Evolutionary conservation across 2,888 invertebrate species (phyloP), one percentile per base, ranked within the genome.

Genomic region (Ceraclea dissimilis): DNA sequence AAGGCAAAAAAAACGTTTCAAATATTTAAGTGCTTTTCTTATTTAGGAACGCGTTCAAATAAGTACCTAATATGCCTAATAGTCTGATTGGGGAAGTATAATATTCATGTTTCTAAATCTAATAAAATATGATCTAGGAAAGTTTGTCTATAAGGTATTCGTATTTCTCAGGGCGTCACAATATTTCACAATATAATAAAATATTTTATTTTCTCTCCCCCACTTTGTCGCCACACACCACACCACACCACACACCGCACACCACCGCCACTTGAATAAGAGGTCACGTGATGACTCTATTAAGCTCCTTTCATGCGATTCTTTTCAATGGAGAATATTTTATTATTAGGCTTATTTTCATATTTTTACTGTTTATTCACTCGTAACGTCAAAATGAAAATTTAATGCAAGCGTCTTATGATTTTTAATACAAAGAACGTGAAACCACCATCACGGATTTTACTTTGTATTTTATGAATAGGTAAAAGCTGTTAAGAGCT

Each of bases 341-440:
- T 39, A 39, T 39, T 39, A 39, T 39, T 39, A 39, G 39, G 39
- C 39, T 39, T 39, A 39, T 39, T 39, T 39, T 39, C 39, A 39
- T 39, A 39, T 39, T 39, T 39, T 39, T 39, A 39, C 39, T 39
- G 39, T 39, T 39, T 39, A 39, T 39, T 39, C 39, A 16, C 39
- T 39, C 39, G 39, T 13, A 39, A 39, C 39, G 39, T 39, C 39
- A 39, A 39, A 39, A 39, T 39, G 39, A 39, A 39, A 39, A 39
- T 39, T 39, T 39, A 39, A 39, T 39, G 16, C 39, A 39, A n/a
- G 39, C 39, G 39, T 39, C 39, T 39, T 39, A 13, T 39, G 39
- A 13, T 39, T 39, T 39, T 13, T 39, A 39, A 39, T 39, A 13
- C 13, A n/a, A 39, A 39, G 39, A 8, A 39, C 8, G 39, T 39